Conservation (phyloP, 2,888 invertebrate genomes). For the Plusia festucae region DNA sequence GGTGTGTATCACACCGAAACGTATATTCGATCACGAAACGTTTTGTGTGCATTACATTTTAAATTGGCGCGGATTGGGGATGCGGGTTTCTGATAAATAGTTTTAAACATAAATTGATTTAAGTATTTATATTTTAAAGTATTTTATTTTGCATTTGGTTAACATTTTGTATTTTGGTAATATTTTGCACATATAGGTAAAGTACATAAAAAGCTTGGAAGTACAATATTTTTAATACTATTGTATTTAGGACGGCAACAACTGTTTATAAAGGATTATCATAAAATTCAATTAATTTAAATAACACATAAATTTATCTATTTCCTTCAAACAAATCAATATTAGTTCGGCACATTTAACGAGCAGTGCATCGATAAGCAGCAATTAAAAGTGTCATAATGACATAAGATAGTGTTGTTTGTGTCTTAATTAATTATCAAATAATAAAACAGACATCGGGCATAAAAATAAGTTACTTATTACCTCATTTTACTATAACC, state of each 20-base stretch:
- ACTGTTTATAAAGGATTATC: constrained; percentile 7
- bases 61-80: not conserved
- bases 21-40: constrained; percentile 38
- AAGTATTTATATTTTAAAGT: not conserved
- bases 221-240: no score
- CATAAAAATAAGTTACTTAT: constrained; percentile 34
- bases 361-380: constrained; percentile 34
- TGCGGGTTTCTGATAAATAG: not conserved
- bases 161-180: no score
- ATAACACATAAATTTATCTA: not conserved
- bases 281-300: not conserved
- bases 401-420: constrained; percentile 24
- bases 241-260: no score
- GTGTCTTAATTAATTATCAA: constrained; percentile 43
- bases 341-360: constrained; percentile 35
- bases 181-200: no score
- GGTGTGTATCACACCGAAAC: constrained; percentile 72
- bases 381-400: constrained; percentile 25
- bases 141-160: no score
- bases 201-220: no score
- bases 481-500: constrained; percentile 17
- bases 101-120: not conserved
- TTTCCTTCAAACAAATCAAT: constrained; percentile 23
- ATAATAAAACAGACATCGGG: constrained; percentile 18
- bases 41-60: constrained; percentile 13